Base-by-base conservation (phyloP, 2,888 invertebrate genomes). In the Norana najaformis region DNA sequence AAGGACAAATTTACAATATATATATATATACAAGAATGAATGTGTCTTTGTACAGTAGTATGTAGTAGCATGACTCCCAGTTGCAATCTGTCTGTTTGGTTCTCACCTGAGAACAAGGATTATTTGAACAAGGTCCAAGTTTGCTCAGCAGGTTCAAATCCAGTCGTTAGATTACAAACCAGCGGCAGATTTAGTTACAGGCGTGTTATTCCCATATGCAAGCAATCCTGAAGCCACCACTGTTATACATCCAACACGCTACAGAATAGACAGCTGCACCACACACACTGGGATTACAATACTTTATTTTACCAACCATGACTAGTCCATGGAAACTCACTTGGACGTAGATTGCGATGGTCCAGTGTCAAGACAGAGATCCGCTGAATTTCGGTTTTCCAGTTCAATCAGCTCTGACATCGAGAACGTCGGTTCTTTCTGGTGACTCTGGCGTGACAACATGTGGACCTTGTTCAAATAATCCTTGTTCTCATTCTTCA, bases 351-450 rank as follows among this genome's bases (percentile, higher is more conserved):
- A 69, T 69, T 69, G 30, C 1, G 69, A n/a, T 5, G 69, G 69
- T 69, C n/a, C 69, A 11, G 69, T n/a, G 69, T 69, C 69, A 69
- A 69, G 69, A 69, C 85, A 85, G 85, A 35, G 36, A 37, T 36
- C 85, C 0, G 36, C 35, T 4, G 37, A 18, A 36, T 37, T n/a
- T 36, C 37, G 85, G 20, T 85, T 85, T 23, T 89, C 89, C 69
- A 89, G 69, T 69, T 89, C 89, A 18, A 89, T 89, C n/a, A 89
- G 69, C 82, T 89, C 89, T 20, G 89, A 89, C 89, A 89, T 89
- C 2, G 89, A 53, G 30, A 89, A 88, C 20, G 88, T 23, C 47
- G 39, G 88, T 39, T 88, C 88, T 30, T 34, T 47, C 37, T 88
- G 37, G 36, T 34, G 88, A n/a, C n/a, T 30, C 37, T 88, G 88